These are phyloP conservation scores for Seladonia tumulorum DNA, from an alignment of 2,888 invertebrate species.

Conservation along the genomic window DNA sequence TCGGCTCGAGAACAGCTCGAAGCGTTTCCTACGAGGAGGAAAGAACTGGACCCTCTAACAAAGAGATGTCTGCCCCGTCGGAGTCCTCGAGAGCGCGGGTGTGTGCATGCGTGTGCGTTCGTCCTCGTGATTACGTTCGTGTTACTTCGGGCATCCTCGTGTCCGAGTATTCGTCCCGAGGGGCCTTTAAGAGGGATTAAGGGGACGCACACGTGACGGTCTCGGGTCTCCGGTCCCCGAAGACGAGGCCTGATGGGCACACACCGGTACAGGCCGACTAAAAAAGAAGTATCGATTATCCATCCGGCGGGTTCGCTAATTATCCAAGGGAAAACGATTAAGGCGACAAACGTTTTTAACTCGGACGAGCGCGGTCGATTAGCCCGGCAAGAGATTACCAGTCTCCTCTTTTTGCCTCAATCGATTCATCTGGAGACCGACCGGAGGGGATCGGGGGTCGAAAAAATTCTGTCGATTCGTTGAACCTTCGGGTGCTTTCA, in stretches of 20 bases:
- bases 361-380: conserved; percentile 37
- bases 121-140: conserved; percentile 76
- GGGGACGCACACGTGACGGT: conserved; percentile 69
- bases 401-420: conserved; percentile 19
- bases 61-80: conserved; percentile 81
- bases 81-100: conserved; percentile 74
- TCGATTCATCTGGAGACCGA: conserved; percentile 23
- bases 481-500: conserved; percentile 31
- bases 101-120: conserved; percentile 74
- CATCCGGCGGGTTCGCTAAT: conserved; percentile 42
- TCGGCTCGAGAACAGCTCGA: conserved; percentile 52
- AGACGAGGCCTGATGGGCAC: conserved; percentile 51
- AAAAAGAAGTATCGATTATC: conserved; percentile 57
- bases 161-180: conserved; percentile 72
- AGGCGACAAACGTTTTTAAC: conserved; percentile 41
- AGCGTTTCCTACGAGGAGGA: conserved; percentile 68
- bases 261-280: conserved; percentile 35
- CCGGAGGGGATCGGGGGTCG: neutral
- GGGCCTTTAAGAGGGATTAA: conserved; percentile 70
- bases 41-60: conserved; percentile 82
- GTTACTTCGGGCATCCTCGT: conserved; percentile 72
- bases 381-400: conserved; percentile 21
- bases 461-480: conserved; percentile 28
- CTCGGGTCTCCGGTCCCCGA: conserved; percentile 45
- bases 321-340: conserved; percentile 46